phyloP scores from a whole-genome alignment of 2,797 vertebrate genomes.

The Danio aesculapii region DNA sequence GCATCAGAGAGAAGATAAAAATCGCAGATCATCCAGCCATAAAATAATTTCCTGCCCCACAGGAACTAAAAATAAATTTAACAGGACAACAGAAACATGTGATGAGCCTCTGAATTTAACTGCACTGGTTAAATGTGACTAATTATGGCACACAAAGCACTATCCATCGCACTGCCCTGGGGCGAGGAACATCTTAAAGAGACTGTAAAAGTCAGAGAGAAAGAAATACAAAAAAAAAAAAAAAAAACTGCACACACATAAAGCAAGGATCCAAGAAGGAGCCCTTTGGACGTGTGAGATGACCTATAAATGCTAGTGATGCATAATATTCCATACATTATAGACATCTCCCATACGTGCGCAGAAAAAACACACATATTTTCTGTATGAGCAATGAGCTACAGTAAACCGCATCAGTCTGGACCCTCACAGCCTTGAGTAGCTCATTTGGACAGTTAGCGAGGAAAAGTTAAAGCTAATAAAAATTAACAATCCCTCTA shows the following conservation, averaged over 20 bases:
- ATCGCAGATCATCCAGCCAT: slow-evolving; percentile 11
- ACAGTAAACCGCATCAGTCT: neutral
- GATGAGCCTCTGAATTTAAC: slow-evolving; percentile 15
- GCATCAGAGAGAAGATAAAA: neutral
- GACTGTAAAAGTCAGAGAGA: slow-evolving; percentile 4
- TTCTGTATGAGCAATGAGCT: neutral
- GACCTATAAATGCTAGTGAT: slow-evolving; percentile 41
- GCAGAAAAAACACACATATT: slow-evolving; percentile 28
- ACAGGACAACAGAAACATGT: neutral
- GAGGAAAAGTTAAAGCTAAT: slow-evolving; percentile 4
- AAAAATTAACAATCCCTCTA: slow-evolving; percentile 38
- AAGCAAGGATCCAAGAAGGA: neutral
- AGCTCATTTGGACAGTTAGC: neutral
- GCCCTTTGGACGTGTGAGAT: slow-evolving; percentile 27
- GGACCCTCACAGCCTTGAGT: neutral
- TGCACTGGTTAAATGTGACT: slow-evolving; percentile 22
- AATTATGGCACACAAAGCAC: slow-evolving; percentile 20
- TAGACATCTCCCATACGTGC: slow-evolving; percentile 50
- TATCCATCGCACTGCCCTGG: neutral
- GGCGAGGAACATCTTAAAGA: slow-evolving; percentile 1
- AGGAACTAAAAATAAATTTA: slow-evolving; percentile 30
- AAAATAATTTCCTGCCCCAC: neutral
- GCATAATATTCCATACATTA: slow-evolving; percentile 49
- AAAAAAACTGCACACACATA: neutral
- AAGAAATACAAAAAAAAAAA: neutral